Base-by-base conservation (phyloP, 2,113 vertebrate genomes). In the Mirounga angustirostris region DNA sequence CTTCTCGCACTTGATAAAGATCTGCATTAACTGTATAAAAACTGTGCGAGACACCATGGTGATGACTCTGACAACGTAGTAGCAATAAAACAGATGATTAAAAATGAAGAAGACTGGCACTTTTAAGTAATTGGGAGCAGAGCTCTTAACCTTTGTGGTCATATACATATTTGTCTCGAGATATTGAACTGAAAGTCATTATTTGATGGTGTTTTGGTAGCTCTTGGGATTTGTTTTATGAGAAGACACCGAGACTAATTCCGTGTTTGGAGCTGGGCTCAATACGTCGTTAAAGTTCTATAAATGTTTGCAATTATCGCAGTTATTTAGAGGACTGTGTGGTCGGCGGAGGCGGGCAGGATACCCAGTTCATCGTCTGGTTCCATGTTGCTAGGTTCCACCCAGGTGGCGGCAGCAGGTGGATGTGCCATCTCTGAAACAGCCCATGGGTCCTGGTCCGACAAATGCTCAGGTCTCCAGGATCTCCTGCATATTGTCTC, bases 71-170 rank as follows among this genome's bases (percentile, higher is more conserved):
- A 96, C 94, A 96, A 30, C 67, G 85, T 9, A 90, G 95, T 52
- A 74, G 83, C 33, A 95, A 91, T 97, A 96, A 97, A 97, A 94
- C 52, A 80, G 95, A 96, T 92, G 97, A 97, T 97, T 97, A 96
- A 93, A 97, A 93, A 86, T 89, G 94, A 94, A 83, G 94, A 58
- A 79, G 79, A 89, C 89, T 79, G 80, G 28, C 50, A 43, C 52
- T 79, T 43, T 95, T 61, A 86, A 43, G 67, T 89, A 92, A 96
- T 74, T 74, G 87, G 90, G 96, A 97, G 87, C 92, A 95, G 94
- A 95, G 80, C 90, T 83, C 92, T 97, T 98, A 96, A 97, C 94
- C 97, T 97, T 93, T 94, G 81, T 73, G 96, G 87, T 85, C 92
- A 85, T 80, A 84, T 76, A 59, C 84, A 88, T 97, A 94, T 96